Evolutionary conservation across 2,797 vertebrate genomes (phyloP).

Genomic region (Coracias cyanogaster): DNA sequence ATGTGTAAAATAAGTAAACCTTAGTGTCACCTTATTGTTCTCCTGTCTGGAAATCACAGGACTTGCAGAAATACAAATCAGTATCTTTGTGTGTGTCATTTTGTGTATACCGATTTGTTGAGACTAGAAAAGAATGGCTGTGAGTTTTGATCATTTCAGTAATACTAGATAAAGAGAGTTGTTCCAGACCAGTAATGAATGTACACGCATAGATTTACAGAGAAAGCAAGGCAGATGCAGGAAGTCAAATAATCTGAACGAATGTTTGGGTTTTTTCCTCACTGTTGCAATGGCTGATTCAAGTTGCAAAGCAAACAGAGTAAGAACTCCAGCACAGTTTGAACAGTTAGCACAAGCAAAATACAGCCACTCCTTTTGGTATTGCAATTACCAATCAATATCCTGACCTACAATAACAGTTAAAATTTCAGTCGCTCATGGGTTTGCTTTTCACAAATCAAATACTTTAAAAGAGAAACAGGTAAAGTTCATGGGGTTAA

Average conservation of each 20-base stretch:
- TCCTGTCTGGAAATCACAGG: neutral
- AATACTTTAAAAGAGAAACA: neutral
- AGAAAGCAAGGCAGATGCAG: neutral
- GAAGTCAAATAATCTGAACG: neutral
- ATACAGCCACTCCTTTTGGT: neutral
- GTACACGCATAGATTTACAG: neutral
- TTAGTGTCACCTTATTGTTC: neutral
- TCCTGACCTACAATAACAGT: neutral
- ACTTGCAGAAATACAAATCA: neutral
- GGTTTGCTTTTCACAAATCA: neutral
- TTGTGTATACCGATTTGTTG: neutral
- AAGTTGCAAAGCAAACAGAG: neutral
- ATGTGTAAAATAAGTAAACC: neutral
- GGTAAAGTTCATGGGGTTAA: neutral
- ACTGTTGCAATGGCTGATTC: neutral
- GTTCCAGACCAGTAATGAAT: neutral
- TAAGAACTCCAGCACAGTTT: neutral
- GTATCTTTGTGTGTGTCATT: neutral
- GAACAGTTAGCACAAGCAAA: neutral
- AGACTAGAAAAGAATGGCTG: neutral
- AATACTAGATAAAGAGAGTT: neutral
- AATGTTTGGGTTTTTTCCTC: neutral
- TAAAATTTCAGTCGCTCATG: neutral
- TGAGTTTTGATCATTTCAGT: neutral
- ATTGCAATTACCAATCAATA: neutral